These are phyloP conservation scores for Hyphantria cunea DNA, from an alignment of 1,140 invertebrate genomes.

Conservation along the genomic window DNA sequence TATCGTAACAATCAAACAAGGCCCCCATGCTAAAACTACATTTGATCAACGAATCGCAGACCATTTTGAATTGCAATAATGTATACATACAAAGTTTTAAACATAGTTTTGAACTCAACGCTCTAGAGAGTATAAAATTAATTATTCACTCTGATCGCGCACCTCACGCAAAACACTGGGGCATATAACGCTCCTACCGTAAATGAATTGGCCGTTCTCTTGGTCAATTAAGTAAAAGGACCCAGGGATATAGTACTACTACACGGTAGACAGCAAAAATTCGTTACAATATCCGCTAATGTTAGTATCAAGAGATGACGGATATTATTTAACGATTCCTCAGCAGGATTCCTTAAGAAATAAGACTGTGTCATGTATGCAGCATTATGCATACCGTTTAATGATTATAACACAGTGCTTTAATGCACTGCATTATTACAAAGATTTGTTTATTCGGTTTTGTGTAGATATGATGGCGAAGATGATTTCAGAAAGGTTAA, in stretches of 20 bases:
- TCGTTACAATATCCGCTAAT: slow-evolving; percentile 43
- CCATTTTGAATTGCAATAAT: slow-evolving; percentile 33
- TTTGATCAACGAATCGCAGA: slow-evolving; percentile 43
- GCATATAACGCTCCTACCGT: slow-evolving; percentile 57
- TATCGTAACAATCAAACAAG: slow-evolving; percentile 22
- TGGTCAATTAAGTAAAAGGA: neutral
- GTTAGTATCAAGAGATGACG: slow-evolving; percentile 32
- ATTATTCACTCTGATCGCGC: slow-evolving; percentile 55
- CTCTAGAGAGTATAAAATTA: slow-evolving; percentile 45
- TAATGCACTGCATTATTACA: slow-evolving; percentile 44
- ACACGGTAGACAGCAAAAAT: slow-evolving; percentile 40
- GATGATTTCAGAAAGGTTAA: slow-evolving; percentile 40
- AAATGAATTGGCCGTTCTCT: slow-evolving; percentile 31
- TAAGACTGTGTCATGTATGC: slow-evolving; percentile 47
- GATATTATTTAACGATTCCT: slow-evolving; percentile 42
- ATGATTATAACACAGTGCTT: slow-evolving; percentile 42
- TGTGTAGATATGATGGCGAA: slow-evolving; percentile 47
- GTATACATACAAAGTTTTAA: slow-evolving; percentile 46
- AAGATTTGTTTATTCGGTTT: slow-evolving; percentile 44
- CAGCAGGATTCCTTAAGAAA: slow-evolving; percentile 40
- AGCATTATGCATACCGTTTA: slow-evolving; percentile 47
- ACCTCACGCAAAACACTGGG: slow-evolving; percentile 51
- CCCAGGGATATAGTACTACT: slow-evolving; percentile 27
- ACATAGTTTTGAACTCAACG: slow-evolving; percentile 41
- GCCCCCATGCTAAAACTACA: slow-evolving; percentile 42